Base-by-base conservation (phyloP, 2,113 vertebrate species). In the Alaudala cheleensis region DNA sequence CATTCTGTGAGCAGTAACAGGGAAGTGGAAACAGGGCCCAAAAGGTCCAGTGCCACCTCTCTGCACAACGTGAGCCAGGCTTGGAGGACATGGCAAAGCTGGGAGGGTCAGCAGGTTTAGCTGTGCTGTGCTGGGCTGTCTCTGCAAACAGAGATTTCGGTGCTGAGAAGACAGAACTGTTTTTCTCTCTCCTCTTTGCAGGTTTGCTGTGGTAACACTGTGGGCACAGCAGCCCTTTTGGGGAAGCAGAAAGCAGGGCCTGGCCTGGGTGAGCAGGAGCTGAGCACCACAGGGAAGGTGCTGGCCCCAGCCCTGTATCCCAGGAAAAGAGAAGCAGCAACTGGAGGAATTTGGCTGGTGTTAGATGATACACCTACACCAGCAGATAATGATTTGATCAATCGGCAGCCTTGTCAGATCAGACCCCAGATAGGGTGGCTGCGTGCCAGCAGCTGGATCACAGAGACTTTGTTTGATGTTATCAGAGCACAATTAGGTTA, bases 301-400 rank as follows among this genome's bases (percentile, higher is more conserved):
- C 58, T 31, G 4, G 28, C 60, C 44, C 60, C 61, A 65, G 69
- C 73, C 66, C 39, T 5, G 16, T 1, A 16, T 81, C 58, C 61
- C 83, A 70, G 62, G 84, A 81, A 67, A 53, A 50, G 92, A 77
- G 72, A 47, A 93, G 74, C 9, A 86, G 90, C 61, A 67, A 77
- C 62, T 10, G 74, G 60, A 97, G 90, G 93, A 81, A 95, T 97
- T 95, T 97, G 96, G 95, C 95, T 96, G 0, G 1, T n/a, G 70
- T 58, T 10, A 39, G 73, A 20, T 3, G 69, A 91, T 95, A 84
- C 96, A 94, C 94, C 97, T 96, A 94, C 96, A 90, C 34, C n/a
- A 65, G 74, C 69, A 95, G 96, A 91, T 97, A 97, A 97, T 91
- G 95, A 96, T 95, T 94, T 95, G 95, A 97, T 97, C 97, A 96